Percentiles rank a stretch among this genome's conserved stretches.
These are phyloP conservation scores for Jacana jacana DNA, from an alignment of 2,113 vertebrate species.

Conservation along the genomic window DNA sequence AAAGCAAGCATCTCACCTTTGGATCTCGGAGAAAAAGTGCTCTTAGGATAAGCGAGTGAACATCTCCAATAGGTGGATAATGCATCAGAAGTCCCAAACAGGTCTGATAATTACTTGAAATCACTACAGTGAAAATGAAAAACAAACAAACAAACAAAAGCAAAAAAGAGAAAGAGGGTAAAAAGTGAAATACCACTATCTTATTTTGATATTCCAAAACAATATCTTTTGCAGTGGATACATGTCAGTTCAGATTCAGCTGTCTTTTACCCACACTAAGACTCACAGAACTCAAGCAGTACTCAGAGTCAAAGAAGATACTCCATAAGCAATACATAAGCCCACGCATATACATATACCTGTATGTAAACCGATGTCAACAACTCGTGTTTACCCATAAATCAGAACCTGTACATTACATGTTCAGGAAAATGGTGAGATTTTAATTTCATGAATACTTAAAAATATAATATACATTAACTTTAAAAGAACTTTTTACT, in stretches of 20 bases:
- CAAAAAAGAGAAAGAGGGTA: too few species aligned
- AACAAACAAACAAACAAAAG: not conserved
- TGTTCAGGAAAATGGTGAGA: not conserved
- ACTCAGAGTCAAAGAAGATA: not conserved
- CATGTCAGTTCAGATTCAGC: not conserved
- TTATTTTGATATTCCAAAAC: not conserved
- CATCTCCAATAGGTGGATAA: constrained; percentile 92
- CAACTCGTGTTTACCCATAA: not conserved
- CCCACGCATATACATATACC: not conserved
- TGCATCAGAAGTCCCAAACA: constrained; percentile 98
- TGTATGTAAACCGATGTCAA: not conserved
- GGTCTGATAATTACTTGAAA: constrained; percentile 98
- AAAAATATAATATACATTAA: not conserved
- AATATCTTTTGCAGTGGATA: not conserved
- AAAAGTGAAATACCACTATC: not conserved
- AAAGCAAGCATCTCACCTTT: constrained; percentile 80
- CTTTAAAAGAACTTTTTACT: not conserved
- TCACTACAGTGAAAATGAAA: constrained; percentile 79
- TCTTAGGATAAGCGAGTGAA: constrained; percentile 93
- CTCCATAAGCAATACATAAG: not conserved
- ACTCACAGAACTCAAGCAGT: not conserved
- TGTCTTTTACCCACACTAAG: not conserved
- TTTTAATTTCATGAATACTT: not conserved
- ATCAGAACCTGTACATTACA: not conserved
- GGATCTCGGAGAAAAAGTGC: constrained; percentile 96